Base-by-base conservation (phyloP, 2,113 vertebrate genomes). In the Oenanthe melanoleuca region DNA sequence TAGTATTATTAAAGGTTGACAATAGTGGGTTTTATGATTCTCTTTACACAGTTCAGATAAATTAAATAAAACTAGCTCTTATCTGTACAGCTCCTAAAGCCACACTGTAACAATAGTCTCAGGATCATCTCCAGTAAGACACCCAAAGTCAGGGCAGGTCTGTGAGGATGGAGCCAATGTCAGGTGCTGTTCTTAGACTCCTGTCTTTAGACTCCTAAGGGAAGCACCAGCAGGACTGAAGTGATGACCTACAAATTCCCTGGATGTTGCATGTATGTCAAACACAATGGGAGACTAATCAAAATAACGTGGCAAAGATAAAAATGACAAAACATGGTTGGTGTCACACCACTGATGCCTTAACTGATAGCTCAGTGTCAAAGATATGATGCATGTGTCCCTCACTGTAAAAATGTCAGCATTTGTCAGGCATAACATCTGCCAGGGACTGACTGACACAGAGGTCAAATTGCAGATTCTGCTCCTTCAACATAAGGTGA, bases 1-100 rank as follows among this genome's bases (percentile, higher is more conserved):
- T 18, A 17, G 92, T 74, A 88, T 95, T 95, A 94, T 93, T 95
- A 59, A 84, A 95, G 95, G 90, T 86, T 93, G 94, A 90, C 91
- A 95, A 92, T 87, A 85, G 81, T 56, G n/a, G 16, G 49, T 29
- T 89, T 95, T 53, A 37, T 85, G 53, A 93, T 94, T 94, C 86
- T 86, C 77, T 94, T 94, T 88, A 88, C 70, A 80, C 50, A 82
- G 94, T 93, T 92, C 94, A 93, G 93, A 94, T 96, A 95, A 93
- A 95, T 95, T 92, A 96, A 96, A 96, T 93, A 91, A 94, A 97
- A 94, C 81, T 50, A 88, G 73, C 93, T 94, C 80, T 97, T 96
- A 95, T 96, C 93, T 80, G 60, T 77, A 93, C 81, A 85, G 69
- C 57, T 92, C 57, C 92, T 91, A 71, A 92, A 93, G 87, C 88